Conservation (phyloP, 2,888 invertebrate species). For the Hirtodrosophila trivittata region DNA sequence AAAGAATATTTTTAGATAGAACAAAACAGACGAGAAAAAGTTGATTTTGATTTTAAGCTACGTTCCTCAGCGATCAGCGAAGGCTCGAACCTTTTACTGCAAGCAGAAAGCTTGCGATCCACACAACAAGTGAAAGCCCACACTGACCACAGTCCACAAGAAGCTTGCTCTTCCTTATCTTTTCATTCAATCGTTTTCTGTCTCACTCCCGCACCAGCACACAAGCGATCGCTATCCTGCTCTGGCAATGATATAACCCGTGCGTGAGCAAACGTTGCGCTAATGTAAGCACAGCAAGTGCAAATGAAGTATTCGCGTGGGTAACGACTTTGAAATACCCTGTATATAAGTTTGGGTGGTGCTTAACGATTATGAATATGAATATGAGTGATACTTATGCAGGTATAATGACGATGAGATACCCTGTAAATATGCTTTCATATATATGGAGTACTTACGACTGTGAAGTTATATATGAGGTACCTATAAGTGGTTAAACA, state of each 20-base stretch:
- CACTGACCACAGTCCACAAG: conserved; percentile 52
- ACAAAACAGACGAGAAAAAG: too few relatives aligned
- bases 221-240: not conserved
- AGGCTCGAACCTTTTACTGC: conserved; percentile 37
- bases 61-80: conserved; percentile 8
- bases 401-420: too few relatives aligned
- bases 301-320: not conserved
- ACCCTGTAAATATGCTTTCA: too few relatives aligned
- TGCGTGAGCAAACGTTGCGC: conserved; percentile 6
- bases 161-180: conserved; percentile 9
- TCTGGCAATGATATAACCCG: conserved; percentile 7
- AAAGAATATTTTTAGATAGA: not conserved
- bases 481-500: too few relatives aligned
- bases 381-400: too few relatives aligned
- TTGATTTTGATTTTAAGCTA: not conserved
- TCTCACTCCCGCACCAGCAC: not conserved
- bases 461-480: too few relatives aligned
- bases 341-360: not conserved
- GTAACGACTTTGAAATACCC: not conserved
- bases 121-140: conserved; percentile 43
- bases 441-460: too few relatives aligned
- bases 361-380: too few relatives aligned
- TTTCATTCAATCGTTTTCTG: not conserved
- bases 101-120: conserved; percentile 51
- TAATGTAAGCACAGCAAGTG: not conserved